Evolutionary conservation across 1,140 invertebrate species (phyloP).

Genomic region (Bombus breviceps): DNA sequence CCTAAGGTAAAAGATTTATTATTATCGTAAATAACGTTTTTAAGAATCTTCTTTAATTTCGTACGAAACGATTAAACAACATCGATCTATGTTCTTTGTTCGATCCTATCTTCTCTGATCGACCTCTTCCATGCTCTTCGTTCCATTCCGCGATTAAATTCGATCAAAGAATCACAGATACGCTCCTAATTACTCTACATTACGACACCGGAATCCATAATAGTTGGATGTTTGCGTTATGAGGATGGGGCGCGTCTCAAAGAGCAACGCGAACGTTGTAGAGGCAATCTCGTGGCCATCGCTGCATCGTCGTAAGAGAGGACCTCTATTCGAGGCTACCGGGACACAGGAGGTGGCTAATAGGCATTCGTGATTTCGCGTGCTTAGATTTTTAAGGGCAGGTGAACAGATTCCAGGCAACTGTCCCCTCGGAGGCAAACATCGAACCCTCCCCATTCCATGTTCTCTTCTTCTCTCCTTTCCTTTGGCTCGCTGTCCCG

Average conservation of each 20-base stretch:
- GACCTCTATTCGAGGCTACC: conserved; percentile 30
- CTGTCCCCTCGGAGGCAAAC: conserved; percentile 73
- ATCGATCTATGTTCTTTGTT: no score
- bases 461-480: not conserved
- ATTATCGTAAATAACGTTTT: no score
- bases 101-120: no score
- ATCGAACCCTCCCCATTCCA: conserved; percentile 43
- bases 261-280: not conserved
- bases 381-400: conserved; percentile 74
- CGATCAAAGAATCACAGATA: not conserved
- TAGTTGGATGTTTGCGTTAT: not conserved
- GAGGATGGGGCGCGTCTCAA: not conserved
- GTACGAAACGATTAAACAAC: no score
- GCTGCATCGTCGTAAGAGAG: conserved; percentile 17
- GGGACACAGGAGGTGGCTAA: conserved; percentile 63
- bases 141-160: not conserved
- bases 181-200: not conserved
- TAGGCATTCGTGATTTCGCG: conserved; percentile 74
- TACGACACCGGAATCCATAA: not conserved
- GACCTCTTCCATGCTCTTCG: no score
- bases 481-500: not conserved
- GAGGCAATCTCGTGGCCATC: conserved; percentile 25
- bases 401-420: conserved; percentile 66
- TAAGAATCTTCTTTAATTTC: no score
- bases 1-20: not conserved